Percentiles rank a stretch among this genome's conserved stretches.
Conservation (phyloP, 1,140 invertebrate species). For the Tetranychus cinnabarinus region DNA sequence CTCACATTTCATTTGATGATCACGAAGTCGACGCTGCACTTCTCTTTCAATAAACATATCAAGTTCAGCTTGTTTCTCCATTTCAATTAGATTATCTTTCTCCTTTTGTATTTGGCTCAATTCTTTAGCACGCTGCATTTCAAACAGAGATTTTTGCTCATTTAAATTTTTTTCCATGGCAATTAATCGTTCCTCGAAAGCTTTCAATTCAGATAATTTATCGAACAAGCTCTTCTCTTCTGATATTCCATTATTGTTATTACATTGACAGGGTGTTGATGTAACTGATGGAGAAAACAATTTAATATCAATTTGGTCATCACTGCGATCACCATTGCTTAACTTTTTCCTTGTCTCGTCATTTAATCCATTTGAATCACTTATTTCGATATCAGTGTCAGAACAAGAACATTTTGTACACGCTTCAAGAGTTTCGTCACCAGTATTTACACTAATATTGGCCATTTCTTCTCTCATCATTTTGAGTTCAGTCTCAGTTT, state of each 20-base stretch:
- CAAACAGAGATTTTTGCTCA: constrained; percentile 11
- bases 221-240: too few relatives aligned
- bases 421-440: not conserved
- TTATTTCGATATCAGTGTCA: too few relatives aligned
- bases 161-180: not conserved
- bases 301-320: not conserved
- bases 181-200: not conserved
- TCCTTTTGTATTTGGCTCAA: constrained; percentile 20
- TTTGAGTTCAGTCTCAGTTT: constrained; percentile 16
- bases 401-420: not conserved
- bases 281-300: not conserved
- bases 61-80: constrained; percentile 16
- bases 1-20: constrained; percentile 19
- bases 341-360: not conserved
- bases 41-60: constrained; percentile 22
- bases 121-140: constrained; percentile 18
- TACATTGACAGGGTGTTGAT: not conserved
- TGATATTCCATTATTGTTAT: not conserved
- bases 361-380: too few relatives aligned
- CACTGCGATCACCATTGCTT: not conserved
- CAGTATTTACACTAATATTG: not conserved
- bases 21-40: constrained; percentile 21
- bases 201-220: not conserved
- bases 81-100: constrained; percentile 18
- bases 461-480: constrained; percentile 3